These are phyloP conservation scores for Bellardia bayeri DNA, from an alignment of 2,888 invertebrate genomes.

Conservation along the genomic window DNA sequence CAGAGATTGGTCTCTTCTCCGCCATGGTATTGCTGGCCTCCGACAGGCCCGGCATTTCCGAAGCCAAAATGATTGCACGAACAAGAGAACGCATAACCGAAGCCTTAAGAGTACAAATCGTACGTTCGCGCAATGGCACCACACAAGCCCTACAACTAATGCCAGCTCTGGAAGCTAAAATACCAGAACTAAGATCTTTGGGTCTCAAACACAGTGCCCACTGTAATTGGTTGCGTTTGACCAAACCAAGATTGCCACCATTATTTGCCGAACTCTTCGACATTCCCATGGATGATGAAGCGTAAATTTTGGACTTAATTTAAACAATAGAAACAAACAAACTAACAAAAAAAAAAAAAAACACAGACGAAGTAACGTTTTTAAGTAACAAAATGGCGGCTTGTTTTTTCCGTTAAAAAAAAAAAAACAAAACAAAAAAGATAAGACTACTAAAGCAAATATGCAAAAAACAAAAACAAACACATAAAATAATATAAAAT, in stretches of 20 bases:
- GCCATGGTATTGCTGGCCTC: slow-evolving; percentile 93
- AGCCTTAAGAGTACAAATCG: slow-evolving; percentile 92
- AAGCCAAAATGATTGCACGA: slow-evolving; percentile 91
- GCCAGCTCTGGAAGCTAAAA: slow-evolving; percentile 85
- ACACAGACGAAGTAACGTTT: too few species aligned
- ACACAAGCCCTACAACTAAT: slow-evolving; percentile 84
- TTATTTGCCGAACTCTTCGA: slow-evolving; percentile 98
- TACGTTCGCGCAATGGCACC: slow-evolving; percentile 83
- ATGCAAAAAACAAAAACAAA: slow-evolving; percentile 51
- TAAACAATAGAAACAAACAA: too few species aligned
- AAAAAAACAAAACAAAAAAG: slow-evolving; percentile 65
- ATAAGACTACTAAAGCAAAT: slow-evolving; percentile 71
- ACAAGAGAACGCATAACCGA: slow-evolving; percentile 93
- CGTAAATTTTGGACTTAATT: slow-evolving; percentile 75
- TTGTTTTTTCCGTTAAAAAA: slow-evolving; percentile 55
- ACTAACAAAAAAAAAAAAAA: too few species aligned
- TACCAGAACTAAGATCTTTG: slow-evolving; percentile 92
- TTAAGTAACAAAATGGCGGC: slow-evolving; percentile 58
- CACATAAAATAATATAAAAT: slow-evolving; percentile 50
- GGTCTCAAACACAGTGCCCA: slow-evolving; percentile 93
- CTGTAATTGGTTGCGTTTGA: slow-evolving; percentile 94
- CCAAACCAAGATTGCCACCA: slow-evolving; percentile 92
- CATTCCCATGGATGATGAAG: slow-evolving; percentile 93
- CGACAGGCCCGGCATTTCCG: slow-evolving; percentile 92
- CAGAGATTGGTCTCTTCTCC: slow-evolving; percentile 95